A percentile compares a stretch with the other conserved stretches of the same genome.
These are phyloP conservation scores for Leguminivora glycinivorella DNA, from an alignment of 1,140 invertebrate species.

Conservation along the genomic window DNA sequence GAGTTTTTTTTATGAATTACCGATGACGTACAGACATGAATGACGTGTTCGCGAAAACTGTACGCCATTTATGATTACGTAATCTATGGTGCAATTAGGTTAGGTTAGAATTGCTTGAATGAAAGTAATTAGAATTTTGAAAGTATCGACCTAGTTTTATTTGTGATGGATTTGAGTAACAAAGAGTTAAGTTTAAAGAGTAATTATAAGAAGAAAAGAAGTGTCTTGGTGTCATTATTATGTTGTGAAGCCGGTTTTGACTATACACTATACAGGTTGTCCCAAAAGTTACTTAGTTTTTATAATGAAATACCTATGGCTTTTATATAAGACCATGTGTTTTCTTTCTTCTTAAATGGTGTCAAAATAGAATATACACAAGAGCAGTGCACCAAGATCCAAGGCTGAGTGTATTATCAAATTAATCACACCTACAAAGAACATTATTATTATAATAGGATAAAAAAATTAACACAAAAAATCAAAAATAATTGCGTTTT, in stretches of 20 bases:
- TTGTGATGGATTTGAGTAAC: neutral
- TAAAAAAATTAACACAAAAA: too few relatives aligned
- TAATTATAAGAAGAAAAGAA: conserved; percentile 2
- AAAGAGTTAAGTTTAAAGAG: neutral
- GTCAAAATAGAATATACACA: neutral
- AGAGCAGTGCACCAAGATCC: neutral
- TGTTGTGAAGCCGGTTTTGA: neutral
- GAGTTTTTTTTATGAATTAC: neutral
- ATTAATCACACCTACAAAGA: too few relatives aligned
- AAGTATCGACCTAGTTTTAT: conserved; percentile 15
- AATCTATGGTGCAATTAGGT: conserved; percentile 19
- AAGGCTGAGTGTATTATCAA: too few relatives aligned
- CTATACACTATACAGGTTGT: too few relatives aligned
- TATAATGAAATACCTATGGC: too few relatives aligned
- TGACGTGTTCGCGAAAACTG: conserved; percentile 13
- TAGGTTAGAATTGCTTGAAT: conserved; percentile 2
- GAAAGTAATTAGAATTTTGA: conserved; percentile 8
- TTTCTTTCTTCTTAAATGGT: too few relatives aligned
- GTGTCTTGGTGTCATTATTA: neutral
- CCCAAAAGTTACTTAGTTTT: too few relatives aligned
- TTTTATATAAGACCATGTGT: too few relatives aligned
- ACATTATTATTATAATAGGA: too few relatives aligned
- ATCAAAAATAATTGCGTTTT: too few relatives aligned
- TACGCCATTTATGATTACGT: conserved; percentile 2
- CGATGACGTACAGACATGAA: neutral